Conservation (phyloP, 1,140 invertebrate genomes). For the Drosophila miranda region DNA sequence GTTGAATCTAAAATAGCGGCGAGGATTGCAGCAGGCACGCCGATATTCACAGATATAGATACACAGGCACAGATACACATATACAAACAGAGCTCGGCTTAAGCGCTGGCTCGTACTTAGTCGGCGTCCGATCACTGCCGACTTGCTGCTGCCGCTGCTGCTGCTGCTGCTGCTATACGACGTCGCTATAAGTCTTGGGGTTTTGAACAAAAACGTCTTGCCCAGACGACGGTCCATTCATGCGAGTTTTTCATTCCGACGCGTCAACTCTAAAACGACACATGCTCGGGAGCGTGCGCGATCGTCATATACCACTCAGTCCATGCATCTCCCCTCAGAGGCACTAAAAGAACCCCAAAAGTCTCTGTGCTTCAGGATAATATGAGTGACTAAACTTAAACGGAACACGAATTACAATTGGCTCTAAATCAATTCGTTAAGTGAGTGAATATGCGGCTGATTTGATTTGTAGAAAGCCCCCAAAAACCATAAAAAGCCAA, state of each 20-base stretch:
- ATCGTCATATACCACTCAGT: conserved; percentile 40
- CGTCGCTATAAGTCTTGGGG: conserved; percentile 55
- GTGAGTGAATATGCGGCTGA: conserved; percentile 43
- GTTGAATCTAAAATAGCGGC: conserved; percentile 30
- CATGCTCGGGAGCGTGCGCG: conserved; percentile 65
- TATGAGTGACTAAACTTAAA: conserved; percentile 18
- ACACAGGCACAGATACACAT: conserved; percentile 12
- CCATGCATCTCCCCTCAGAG: background rate
- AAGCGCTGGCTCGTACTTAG: conserved; percentile 57
- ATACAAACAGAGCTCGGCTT: conserved; percentile 43
- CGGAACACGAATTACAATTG: conserved; percentile 15
- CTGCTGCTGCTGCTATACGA: conserved; percentile 9
- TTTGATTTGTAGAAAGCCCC: conserved; percentile 9
- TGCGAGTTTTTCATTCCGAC: conserved; percentile 82
- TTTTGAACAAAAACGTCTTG: conserved; percentile 82
- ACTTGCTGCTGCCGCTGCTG: conserved; percentile 20
- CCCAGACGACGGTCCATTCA: conserved; percentile 79
- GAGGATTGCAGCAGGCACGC: conserved; percentile 53
- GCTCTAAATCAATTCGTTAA: conserved; percentile 30
- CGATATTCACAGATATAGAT: conserved; percentile 21
- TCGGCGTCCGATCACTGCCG: conserved; percentile 50
- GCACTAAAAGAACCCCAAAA: conserved; percentile 5
- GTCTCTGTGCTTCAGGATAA: conserved; percentile 28
- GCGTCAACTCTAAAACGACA: conserved; percentile 81
- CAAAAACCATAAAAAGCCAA: background rate